Percentiles rank a stretch among this genome's conserved stretches.
These are phyloP conservation scores for Drosophila rellima DNA, from an alignment of 2,888 invertebrate genomes.

Conservation along the genomic window DNA sequence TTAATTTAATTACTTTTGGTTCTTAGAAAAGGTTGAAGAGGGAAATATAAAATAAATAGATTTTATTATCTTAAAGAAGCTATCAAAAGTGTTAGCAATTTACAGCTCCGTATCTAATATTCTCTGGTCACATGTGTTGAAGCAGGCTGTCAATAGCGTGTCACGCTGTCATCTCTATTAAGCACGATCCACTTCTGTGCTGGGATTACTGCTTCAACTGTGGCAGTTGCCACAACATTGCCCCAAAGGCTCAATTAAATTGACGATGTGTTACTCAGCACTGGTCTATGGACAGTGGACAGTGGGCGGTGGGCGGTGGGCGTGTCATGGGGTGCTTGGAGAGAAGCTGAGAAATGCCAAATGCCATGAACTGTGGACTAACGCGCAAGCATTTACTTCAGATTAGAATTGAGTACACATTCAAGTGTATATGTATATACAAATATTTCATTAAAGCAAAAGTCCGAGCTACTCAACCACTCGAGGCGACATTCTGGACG, in stretches of 20 bases:
- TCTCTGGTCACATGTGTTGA: background rate
- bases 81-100: no score
- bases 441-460: constrained; percentile 72
- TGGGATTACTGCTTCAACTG: constrained; percentile 33
- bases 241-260: constrained; percentile 61
- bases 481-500: constrained; percentile 51
- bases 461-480: constrained; percentile 38
- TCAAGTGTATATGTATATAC: constrained; percentile 16
- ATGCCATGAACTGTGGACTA: background rate
- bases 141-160: background rate
- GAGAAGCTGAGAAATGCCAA: constrained; percentile 2
- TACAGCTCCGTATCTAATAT: no score
- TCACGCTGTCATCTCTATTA: constrained; percentile 22
- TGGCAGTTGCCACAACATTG: constrained; percentile 31
- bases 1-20: no score
- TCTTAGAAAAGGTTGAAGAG: no score
- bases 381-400: constrained; percentile 60
- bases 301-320: background rate
- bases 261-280: constrained; percentile 44
- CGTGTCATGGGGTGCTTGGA: constrained; percentile 1
- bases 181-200: constrained; percentile 8
- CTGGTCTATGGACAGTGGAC: background rate
- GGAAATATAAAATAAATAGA: no score
- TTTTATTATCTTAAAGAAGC: no score
- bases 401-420: constrained; percentile 40